Conservation (phyloP, 2,888 invertebrate species). For the Dinocampus coccinellae region DNA sequence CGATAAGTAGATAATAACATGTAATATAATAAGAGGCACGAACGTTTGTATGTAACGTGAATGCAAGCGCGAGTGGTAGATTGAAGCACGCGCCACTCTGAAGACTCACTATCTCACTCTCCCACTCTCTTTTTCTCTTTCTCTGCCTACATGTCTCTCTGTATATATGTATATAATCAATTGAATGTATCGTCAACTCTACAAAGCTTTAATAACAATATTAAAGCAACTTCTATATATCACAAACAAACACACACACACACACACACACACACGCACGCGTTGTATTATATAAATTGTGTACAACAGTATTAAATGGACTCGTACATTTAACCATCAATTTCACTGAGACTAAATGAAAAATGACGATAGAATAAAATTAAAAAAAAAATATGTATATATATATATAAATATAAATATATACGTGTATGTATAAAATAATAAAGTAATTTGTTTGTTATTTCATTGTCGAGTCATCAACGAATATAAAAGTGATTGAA, state of each 20-base stretch:
- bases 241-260: background rate
- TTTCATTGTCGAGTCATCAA: background rate
- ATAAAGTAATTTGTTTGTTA: background rate
- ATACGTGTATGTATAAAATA: background rate
- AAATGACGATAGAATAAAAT: too few species aligned
- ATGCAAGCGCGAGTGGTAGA: constrained; percentile 16
- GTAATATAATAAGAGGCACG: constrained; percentile 61
- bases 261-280: background rate
- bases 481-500: too few species aligned
- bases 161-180: constrained; percentile 42
- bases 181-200: constrained; percentile 43
- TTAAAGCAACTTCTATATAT: constrained; percentile 8
- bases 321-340: background rate
- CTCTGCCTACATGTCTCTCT: background rate
- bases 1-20: constrained; percentile 66
- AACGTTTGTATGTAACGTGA: constrained; percentile 29
- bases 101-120: constrained; percentile 61
- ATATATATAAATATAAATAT: too few species aligned
- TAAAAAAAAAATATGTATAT: background rate
- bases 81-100: constrained; percentile 43
- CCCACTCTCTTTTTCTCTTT: too few species aligned
- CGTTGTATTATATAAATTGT: background rate
- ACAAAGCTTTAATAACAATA: constrained; percentile 20
- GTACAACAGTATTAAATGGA: background rate
- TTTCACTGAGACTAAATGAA: background rate